These are phyloP conservation scores for Parascotia fuliginaria DNA, from an alignment of 2,888 invertebrate species.

Conservation along the genomic window DNA sequence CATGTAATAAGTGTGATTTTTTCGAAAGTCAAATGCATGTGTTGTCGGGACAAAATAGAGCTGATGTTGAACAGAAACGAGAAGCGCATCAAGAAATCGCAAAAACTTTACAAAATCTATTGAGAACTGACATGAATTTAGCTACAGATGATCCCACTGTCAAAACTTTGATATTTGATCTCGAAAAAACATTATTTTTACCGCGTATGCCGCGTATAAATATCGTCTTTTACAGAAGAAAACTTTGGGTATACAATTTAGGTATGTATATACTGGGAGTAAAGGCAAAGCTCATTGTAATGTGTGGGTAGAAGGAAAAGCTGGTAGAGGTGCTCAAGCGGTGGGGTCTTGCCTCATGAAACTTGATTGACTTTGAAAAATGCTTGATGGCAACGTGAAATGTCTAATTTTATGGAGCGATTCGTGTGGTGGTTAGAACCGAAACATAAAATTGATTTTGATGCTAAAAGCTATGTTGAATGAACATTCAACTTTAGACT, in stretches of 20 bases:
- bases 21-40: slow-evolving; percentile 3
- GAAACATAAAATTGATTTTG: not conserved
- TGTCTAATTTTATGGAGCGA: slow-evolving; percentile 5
- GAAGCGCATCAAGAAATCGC: slow-evolving; percentile 13
- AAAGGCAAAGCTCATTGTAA: slow-evolving; percentile 11
- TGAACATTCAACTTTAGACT: not conserved
- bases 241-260: slow-evolving; percentile 17
- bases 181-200: slow-evolving; percentile 15
- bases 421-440: not conserved
- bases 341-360: slow-evolving; percentile 2
- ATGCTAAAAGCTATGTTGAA: not conserved
- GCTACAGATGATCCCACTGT: slow-evolving; percentile 1
- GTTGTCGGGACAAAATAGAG: slow-evolving; percentile 7
- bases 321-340: slow-evolving; percentile 10
- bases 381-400: slow-evolving; percentile 1
- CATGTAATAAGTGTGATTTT: slow-evolving; percentile 9
- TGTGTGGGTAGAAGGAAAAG: slow-evolving; percentile 25
- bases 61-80: slow-evolving; percentile 6
- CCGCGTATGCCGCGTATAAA: slow-evolving; percentile 15
- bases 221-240: slow-evolving; percentile 15
- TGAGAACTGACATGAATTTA: not conserved
- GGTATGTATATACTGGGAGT: slow-evolving; percentile 13
- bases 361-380: slow-evolving; percentile 7
- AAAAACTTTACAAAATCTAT: slow-evolving; percentile 10
- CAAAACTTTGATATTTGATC: slow-evolving; percentile 1